These are phyloP conservation scores for Mechanitis messenoides DNA, from an alignment of 2,888 invertebrate species.

Conservation along the genomic window DNA sequence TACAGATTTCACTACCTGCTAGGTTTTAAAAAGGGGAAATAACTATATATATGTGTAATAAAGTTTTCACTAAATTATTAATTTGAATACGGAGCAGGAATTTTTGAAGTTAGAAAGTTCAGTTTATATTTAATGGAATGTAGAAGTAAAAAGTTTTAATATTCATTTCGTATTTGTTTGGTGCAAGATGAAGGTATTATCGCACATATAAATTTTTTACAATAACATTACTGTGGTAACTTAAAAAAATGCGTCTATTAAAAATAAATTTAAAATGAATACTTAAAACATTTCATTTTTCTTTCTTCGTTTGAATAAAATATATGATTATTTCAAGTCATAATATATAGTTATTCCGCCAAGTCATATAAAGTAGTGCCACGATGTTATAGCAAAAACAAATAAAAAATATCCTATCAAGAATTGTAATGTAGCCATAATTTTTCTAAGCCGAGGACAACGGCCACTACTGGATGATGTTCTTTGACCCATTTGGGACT, in stretches of 20 bases:
- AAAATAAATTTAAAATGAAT: too few species aligned
- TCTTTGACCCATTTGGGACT: constrained; percentile 31
- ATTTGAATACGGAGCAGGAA: neutral
- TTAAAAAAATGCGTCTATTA: too few species aligned
- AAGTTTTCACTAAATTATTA: neutral
- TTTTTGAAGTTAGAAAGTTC: neutral
- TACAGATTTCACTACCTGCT: too few species aligned
- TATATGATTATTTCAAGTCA: constrained; percentile 9
- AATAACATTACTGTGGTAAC: too few species aligned
- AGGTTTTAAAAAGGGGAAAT: too few species aligned
- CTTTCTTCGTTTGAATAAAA: neutral
- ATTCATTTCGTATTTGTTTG: neutral
- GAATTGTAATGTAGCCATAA: constrained; percentile 31
- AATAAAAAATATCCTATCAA: constrained; percentile 31
- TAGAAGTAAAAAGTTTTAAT: neutral
- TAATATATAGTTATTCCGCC: constrained; percentile 13
- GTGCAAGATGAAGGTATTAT: too few species aligned
- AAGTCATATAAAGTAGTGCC: constrained; percentile 17
- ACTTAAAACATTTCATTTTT: too few species aligned
- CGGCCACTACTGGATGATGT: constrained; percentile 27
- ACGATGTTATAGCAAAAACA: constrained; percentile 15
- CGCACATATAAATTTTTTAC: too few species aligned
- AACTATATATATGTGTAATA: constrained; percentile 4
- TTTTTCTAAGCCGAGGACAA: constrained; percentile 27
- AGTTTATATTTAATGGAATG: neutral